phyloP scores from a whole-genome alignment of 2,888 invertebrate species.

The Muscina levida region DNA sequence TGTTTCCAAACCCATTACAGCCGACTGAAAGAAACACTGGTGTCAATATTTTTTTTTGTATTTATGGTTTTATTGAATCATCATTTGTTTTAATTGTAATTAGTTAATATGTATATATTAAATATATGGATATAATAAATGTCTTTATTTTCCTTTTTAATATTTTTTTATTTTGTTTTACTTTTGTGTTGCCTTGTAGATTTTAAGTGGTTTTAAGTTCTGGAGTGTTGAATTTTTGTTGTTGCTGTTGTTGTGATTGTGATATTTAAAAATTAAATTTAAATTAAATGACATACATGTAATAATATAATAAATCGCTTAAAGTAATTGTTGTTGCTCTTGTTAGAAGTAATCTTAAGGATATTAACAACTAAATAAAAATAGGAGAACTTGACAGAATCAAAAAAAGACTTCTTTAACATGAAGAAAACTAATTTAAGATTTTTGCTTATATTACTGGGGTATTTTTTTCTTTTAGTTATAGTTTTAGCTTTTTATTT shows the following conservation, averaged over 20 bases:
- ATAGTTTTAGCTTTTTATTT: not conserved
- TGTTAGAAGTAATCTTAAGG: not conserved
- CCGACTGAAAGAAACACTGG: too few species aligned
- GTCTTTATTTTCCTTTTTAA: constrained; percentile 37
- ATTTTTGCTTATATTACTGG: not conserved
- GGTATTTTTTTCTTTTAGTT: not conserved
- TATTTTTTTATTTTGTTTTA: constrained; percentile 32
- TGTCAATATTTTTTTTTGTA: constrained; percentile 21
- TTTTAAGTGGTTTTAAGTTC: constrained; percentile 14
- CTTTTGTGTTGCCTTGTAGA: constrained; percentile 28
- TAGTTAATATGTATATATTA: constrained; percentile 39
- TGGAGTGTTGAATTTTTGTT: not conserved
- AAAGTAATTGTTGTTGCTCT: constrained; percentile 10
- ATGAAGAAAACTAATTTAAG: not conserved
- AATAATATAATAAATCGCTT: constrained; percentile 18
- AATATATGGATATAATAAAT: constrained; percentile 63
- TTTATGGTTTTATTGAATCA: constrained; percentile 16
- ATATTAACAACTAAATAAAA: not conserved
- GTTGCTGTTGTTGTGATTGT: constrained; percentile 11
- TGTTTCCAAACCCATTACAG: too few species aligned
- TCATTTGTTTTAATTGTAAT: constrained; percentile 6
- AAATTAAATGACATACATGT: not conserved
- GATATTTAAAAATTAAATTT: constrained; percentile 10
- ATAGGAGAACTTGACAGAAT: too few species aligned
- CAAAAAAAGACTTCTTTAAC: not conserved